Conservation (phyloP, 1,140 invertebrate genomes). For the Pseudomyrmex sp. region DNA sequence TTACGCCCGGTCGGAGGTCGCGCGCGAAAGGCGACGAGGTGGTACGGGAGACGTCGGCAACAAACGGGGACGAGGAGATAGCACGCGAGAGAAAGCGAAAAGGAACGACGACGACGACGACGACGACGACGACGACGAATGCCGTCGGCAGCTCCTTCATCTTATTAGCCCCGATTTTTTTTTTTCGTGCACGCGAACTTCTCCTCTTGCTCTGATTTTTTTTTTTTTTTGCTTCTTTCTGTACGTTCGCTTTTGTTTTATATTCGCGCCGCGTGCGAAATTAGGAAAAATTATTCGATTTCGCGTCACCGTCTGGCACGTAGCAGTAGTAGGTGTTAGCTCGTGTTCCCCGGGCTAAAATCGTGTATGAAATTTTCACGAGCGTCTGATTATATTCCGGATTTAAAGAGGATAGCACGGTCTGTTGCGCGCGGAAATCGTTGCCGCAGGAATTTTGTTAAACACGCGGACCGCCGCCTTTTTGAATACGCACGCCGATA, state of each 20-base stretch:
- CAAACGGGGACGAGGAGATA: too few species aligned
- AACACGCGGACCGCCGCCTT: not conserved
- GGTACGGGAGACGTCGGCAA: too few species aligned
- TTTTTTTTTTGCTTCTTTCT: not conserved
- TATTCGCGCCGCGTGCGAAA: not conserved
- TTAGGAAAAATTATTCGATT: not conserved
- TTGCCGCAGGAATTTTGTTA: constrained; percentile 21
- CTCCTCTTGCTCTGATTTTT: not conserved
- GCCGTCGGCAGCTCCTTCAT: not conserved
- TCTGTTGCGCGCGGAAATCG: not conserved
- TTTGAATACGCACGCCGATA: not conserved
- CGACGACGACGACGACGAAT: not conserved
- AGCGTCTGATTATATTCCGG: not conserved
- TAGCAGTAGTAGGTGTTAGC: not conserved
- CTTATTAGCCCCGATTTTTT: not conserved
- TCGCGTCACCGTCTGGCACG: too few species aligned
- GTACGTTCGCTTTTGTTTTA: not conserved
- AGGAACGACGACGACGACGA: not conserved
- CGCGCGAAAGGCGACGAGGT: not conserved
- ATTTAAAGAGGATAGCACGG: constrained; percentile 14
- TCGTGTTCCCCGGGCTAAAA: not conserved
- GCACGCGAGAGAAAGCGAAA: not conserved
- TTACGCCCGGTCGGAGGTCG: constrained; percentile 41
- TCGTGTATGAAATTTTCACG: constrained; percentile 15
- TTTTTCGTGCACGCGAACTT: not conserved